Percentiles rank a stretch among this genome's conserved stretches.
Conservation (phyloP, 1,140 invertebrate genomes). For the Hirudo medicinalis region DNA sequence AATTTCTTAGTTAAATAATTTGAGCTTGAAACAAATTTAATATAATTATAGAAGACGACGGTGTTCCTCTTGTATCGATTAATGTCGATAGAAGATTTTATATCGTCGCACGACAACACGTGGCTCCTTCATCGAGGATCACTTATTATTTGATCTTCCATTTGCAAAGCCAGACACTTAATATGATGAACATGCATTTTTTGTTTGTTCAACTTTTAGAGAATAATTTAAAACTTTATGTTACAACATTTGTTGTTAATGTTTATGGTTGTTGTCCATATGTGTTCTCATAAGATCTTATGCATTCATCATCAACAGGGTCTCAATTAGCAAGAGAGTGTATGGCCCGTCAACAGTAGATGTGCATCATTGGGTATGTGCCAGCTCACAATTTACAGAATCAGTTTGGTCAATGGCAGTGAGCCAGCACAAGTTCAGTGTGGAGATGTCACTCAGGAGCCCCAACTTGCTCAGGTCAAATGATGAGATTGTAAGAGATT, state of each 20-base stretch:
- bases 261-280: background rate
- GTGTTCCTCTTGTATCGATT: no score
- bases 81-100: no score
- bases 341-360: slow-evolving; percentile 43
- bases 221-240: background rate
- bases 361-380: slow-evolving; percentile 49
- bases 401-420: slow-evolving; percentile 52
- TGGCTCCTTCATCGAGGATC: no score
- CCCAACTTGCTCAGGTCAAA: background rate
- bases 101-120: no score
- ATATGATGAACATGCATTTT: background rate
- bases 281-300: background rate
- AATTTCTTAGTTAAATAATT: no score
- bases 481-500: slow-evolving; percentile 4
- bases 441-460: slow-evolving; percentile 35
- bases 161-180: no score
- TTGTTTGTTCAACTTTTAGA: background rate
- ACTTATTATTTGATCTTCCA: no score
- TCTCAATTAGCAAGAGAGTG: no score
- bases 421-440: slow-evolving; percentile 49
- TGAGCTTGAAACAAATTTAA: no score
- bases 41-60: no score
- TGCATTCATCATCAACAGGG: background rate
- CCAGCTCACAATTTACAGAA: slow-evolving; percentile 45
- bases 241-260: background rate